Evolutionary conservation across 2,113 vertebrate genomes (phyloP).

Genomic region (Neodon shergylaensis): DNA sequence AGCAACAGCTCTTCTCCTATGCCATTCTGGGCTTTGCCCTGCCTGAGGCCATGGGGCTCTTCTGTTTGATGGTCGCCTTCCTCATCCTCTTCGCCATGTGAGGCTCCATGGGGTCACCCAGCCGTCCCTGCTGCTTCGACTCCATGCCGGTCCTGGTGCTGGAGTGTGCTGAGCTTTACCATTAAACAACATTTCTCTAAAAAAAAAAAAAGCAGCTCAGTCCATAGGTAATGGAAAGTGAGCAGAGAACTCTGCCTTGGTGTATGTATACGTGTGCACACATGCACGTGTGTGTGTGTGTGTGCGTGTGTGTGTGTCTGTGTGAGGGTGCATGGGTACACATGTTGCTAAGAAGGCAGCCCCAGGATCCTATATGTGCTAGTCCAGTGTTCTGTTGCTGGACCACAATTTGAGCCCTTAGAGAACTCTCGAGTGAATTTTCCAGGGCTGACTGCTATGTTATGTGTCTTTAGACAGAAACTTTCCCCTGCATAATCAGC

Average conservation of each 20-base stretch:
- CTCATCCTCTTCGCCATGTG: too few species aligned
- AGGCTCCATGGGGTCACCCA: too few species aligned
- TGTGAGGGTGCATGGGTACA: not conserved
- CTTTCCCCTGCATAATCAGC: slow-evolving; percentile 81
- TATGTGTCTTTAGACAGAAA: slow-evolving; percentile 79
- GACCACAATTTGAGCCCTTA: not conserved
- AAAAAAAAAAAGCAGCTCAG: not conserved
- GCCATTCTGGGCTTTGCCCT: too few species aligned
- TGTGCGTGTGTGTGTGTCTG: not conserved
- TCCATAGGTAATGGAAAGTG: slow-evolving; percentile 17
- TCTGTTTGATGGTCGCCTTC: too few species aligned
- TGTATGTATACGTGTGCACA: not conserved
- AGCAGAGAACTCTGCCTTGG: not conserved
- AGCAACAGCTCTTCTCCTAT: too few species aligned
- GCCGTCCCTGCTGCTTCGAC: too few species aligned
- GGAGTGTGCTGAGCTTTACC: too few species aligned
- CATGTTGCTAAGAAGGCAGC: not conserved
- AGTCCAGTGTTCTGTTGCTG: not conserved
- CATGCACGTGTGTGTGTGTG: not conserved
- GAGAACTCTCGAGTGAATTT: slow-evolving; percentile 48
- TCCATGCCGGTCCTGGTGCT: too few species aligned
- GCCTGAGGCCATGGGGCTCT: too few species aligned
- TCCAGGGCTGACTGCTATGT: slow-evolving; percentile 66
- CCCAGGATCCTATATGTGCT: not conserved
- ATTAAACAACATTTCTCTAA: too few species aligned